Evolutionary conservation across 2,113 vertebrate species (phyloP).

Genomic region (Vulpes vulpes): DNA sequence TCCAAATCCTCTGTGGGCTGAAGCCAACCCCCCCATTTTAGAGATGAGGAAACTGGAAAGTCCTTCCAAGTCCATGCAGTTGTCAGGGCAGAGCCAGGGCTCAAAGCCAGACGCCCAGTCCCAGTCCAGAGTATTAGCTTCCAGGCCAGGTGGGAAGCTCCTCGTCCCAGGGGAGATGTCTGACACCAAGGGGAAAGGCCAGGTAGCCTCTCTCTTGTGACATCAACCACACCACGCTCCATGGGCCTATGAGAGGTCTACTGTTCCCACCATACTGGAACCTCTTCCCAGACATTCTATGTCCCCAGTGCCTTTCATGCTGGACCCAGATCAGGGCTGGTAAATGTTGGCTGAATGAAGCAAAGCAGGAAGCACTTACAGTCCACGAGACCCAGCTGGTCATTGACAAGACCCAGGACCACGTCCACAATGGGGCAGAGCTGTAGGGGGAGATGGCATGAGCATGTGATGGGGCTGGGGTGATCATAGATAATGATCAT

Average conservation of each 20-base stretch:
- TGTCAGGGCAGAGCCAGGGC: background rate
- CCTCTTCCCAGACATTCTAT: background rate
- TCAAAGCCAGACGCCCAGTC: background rate
- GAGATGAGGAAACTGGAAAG: background rate
- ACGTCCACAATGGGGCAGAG: constrained; percentile 80
- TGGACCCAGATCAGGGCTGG: background rate
- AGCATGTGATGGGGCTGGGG: accelerated
- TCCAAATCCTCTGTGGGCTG: background rate
- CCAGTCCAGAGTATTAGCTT: background rate
- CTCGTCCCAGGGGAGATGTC: background rate
- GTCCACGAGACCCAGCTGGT: constrained; percentile 83
- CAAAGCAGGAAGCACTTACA: constrained; percentile 77
- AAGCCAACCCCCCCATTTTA: background rate
- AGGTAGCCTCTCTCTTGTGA: background rate
- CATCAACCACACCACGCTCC: accelerated
- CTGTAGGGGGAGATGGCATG: constrained; percentile 43
- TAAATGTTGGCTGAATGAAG: background rate
- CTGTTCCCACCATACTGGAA: accelerated
- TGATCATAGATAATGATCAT: accelerated
- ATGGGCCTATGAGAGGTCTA: too few species aligned
- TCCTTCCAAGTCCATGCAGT: background rate
- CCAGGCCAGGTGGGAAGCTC: background rate
- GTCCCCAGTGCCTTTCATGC: background rate
- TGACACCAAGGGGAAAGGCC: background rate
- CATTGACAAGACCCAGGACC: constrained; percentile 79